Conservation (phyloP, 2,113 vertebrate genomes). For the Centropristis striata region DNA sequence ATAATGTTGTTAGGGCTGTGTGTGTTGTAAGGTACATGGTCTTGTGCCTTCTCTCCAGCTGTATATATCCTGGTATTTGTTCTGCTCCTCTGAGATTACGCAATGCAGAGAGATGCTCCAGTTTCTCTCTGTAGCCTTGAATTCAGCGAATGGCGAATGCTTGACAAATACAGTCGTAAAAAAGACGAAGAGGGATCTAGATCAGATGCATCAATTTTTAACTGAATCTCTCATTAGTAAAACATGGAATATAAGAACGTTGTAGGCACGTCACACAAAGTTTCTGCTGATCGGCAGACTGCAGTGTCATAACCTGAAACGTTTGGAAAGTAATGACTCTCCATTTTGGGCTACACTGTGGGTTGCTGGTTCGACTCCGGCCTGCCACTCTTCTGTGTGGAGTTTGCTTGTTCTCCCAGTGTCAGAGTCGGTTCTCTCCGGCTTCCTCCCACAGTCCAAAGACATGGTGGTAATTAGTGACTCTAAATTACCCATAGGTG, state of each 20-base stretch:
- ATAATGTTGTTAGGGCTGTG: background rate
- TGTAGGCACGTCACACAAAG: constrained; percentile 19
- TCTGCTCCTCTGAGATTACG: constrained; percentile 53
- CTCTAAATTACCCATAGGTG: no score
- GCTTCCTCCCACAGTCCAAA: no score
- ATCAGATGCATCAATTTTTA: constrained; percentile 69
- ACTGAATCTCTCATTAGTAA: constrained; percentile 57
- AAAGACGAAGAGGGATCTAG: constrained; percentile 56
- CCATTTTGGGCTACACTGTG: no score
- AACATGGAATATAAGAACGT: constrained; percentile 57
- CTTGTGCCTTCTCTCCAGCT: constrained; percentile 32
- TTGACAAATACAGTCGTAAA: constrained; percentile 24
- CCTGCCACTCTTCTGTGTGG: no score
- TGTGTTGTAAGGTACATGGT: background rate
- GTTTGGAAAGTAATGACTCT: background rate
- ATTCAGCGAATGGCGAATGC: constrained; percentile 38
- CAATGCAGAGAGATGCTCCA: constrained; percentile 54
- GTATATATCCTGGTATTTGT: constrained; percentile 53
- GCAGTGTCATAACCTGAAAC: background rate
- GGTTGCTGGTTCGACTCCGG: no score
- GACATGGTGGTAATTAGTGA: no score
- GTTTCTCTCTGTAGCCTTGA: constrained; percentile 47
- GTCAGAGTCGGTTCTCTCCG: no score
- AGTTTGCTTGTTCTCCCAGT: no score
- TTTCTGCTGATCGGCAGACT: constrained; percentile 25